Percentiles rank a stretch among this genome's conserved stretches.
Conservation (phyloP, 1,140 invertebrate genomes). For the Drosophila ananassae region DNA sequence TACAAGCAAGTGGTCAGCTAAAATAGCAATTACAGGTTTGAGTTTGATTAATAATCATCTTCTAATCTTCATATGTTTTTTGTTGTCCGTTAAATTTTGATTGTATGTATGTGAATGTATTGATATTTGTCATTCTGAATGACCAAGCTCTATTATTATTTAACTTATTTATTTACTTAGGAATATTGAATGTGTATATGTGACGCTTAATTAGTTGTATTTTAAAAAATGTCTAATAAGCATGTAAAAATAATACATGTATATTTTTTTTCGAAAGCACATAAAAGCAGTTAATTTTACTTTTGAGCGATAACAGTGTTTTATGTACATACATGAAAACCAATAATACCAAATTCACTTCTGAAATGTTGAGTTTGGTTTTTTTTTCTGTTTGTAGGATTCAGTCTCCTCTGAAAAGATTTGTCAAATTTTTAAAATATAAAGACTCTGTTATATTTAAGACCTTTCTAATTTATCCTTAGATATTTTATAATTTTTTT, state of each 20-base stretch:
- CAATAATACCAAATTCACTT: background rate
- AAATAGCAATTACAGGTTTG: constrained; percentile 99
- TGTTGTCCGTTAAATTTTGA: constrained; percentile 35
- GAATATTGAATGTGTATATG: constrained; percentile 24
- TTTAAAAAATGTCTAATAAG: constrained; percentile 27
- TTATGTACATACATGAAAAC: background rate
- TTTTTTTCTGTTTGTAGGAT: too few relatives aligned
- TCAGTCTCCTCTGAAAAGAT: too few relatives aligned
- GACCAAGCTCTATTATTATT: constrained; percentile 37
- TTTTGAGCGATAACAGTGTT: background rate
- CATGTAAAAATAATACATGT: constrained; percentile 40
- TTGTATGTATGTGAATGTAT: constrained; percentile 59
- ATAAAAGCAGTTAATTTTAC: constrained; percentile 5
- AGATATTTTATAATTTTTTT: background rate
- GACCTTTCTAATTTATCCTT: background rate
- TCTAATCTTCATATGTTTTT: constrained; percentile 35
- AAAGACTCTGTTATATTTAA: too few relatives aligned
- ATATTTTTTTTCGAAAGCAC: constrained; percentile 15
- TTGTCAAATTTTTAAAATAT: too few relatives aligned
- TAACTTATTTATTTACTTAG: constrained; percentile 13
- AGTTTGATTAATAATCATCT: constrained; percentile 71
- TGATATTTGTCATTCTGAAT: constrained; percentile 38
- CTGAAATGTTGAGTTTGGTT: background rate
- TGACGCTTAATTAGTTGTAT: constrained; percentile 8
- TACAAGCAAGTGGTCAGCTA: constrained; percentile 99